These are phyloP conservation scores for Bombus confusus DNA, from an alignment of 1,140 invertebrate species.

Conservation along the genomic window DNA sequence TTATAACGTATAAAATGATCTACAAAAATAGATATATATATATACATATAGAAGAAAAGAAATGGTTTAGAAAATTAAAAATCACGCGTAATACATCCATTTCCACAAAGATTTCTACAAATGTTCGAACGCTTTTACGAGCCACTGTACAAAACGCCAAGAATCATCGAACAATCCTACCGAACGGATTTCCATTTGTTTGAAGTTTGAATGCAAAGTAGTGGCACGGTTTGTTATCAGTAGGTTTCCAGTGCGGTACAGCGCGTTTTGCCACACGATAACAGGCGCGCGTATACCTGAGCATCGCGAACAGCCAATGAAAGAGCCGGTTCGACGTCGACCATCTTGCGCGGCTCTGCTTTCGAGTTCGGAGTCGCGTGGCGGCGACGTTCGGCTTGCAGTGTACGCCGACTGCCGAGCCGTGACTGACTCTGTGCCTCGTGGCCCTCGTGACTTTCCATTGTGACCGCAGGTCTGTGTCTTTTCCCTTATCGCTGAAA, in stretches of 20 bases:
- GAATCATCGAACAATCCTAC: background rate
- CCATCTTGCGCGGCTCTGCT: constrained; percentile 78
- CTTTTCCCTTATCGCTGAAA: background rate
- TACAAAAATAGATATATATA: no score
- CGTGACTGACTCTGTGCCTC: constrained; percentile 57
- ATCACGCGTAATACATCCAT: no score
- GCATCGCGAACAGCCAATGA: constrained; percentile 67
- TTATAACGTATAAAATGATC: no score
- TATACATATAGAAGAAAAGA: no score
- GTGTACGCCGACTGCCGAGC: constrained; percentile 76
- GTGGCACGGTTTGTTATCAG: constrained; percentile 39
- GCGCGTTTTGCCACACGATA: constrained; percentile 48
- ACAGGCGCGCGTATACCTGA: constrained; percentile 69
- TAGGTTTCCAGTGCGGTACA: background rate
- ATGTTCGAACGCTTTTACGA: no score
- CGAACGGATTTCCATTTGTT: background rate
- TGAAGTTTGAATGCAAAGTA: background rate
- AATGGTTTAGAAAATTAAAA: no score
- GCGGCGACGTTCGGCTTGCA: constrained; percentile 64
- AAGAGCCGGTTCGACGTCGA: constrained; percentile 51
- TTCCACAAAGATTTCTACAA: background rate
- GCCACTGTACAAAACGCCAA: no score
- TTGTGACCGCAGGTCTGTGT: background rate
- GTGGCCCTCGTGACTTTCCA: constrained; percentile 3
- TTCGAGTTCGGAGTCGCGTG: constrained; percentile 78